Evolutionary conservation across 2,888 invertebrate species (phyloP).

Genomic region (Melikaiella ostensackeni): DNA sequence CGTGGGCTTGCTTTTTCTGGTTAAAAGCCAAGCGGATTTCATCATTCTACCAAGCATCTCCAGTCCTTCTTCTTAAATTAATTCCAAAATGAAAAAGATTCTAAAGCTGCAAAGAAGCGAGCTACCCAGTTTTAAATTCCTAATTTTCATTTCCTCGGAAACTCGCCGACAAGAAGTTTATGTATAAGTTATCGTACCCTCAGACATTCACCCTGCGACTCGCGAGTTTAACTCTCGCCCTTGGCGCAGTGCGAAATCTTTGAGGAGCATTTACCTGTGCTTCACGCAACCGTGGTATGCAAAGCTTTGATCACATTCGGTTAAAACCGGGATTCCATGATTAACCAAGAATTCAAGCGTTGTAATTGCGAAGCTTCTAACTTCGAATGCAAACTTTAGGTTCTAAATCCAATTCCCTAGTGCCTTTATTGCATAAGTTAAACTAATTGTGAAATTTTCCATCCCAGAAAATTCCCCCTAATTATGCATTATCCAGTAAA

Average conservation of each 20-base stretch:
- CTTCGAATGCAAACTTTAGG: constrained; percentile 16
- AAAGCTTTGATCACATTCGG: constrained; percentile 60
- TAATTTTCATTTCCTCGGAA: neutral
- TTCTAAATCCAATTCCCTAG: constrained; percentile 4
- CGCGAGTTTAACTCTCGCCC: constrained; percentile 51
- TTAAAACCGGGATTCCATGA: constrained; percentile 47
- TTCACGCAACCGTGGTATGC: constrained; percentile 55
- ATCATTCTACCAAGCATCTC: too few species aligned
- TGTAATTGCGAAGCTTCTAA: constrained; percentile 4
- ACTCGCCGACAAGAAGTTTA: neutral
- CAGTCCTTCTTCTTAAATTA: too few species aligned
- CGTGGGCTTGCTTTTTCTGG: too few species aligned
- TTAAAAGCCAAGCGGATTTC: too few species aligned
- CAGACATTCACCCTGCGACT: constrained; percentile 59
- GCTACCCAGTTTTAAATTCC: neutral
- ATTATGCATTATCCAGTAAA: too few species aligned
- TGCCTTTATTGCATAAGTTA: neutral
- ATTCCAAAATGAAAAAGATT: too few species aligned
- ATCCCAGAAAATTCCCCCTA: neutral
- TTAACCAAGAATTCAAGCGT: constrained; percentile 16
- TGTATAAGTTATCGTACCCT: constrained; percentile 59
- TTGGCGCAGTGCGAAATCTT: constrained; percentile 50
- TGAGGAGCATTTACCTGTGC: constrained; percentile 61
- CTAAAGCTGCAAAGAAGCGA: too few species aligned
- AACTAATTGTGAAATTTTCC: neutral